Evolutionary conservation across 2,797 vertebrate genomes (phyloP), one percentile per base, ranked within the genome.

Genomic region (Poeciliopsis gracilis): DNA sequence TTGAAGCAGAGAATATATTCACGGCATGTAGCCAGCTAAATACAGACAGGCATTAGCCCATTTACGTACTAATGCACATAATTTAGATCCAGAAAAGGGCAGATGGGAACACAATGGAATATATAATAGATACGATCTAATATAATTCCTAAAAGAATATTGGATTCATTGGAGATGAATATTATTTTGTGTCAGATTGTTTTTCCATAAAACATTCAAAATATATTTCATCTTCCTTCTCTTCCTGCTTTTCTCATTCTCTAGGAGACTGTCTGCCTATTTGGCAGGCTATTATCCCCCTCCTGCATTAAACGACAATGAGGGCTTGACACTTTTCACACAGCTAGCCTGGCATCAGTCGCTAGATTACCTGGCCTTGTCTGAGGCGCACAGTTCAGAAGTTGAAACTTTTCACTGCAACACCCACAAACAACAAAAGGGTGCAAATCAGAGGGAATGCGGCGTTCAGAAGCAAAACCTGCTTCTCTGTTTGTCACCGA

Each of bases 1-100:
- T 98, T 98, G 98, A 99, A 98, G 98, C 98, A 99, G 98, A 98
- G 98, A 99, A 99, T 99, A 98, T 99, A 99, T 99, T 99, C 98
- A 97, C 97, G 97, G 97, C 97, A 96, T 98, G 98, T 97, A 98
- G 97, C 98, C 97, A 96, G 97, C 98, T 99, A 99, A 99, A 99
- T 99, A 99, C 98, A 98, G 98, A 97, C 97, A 98, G 97, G 97
- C 98, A 99, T 99, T 99, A 98, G 98, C 97, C 98, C 98, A 99
- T 99, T 99, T 99, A 99, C 96, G 97, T 99, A 98, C 98, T 99
- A 99, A 99, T 99, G 98, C 98, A 97, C 97, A 97, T 99, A 97
- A 99, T 99, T 99, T 98, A 99, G 98, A 98, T 97, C 97, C 97
- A 98, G 97, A 98, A 99, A 99, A 99, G 98, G 98, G 98, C 98